A percentile compares a stretch with the other conserved stretches of the same genome.
Evolutionary conservation across 2,113 vertebrate species (phyloP).

Genomic region (Gopherus evgoodei): DNA sequence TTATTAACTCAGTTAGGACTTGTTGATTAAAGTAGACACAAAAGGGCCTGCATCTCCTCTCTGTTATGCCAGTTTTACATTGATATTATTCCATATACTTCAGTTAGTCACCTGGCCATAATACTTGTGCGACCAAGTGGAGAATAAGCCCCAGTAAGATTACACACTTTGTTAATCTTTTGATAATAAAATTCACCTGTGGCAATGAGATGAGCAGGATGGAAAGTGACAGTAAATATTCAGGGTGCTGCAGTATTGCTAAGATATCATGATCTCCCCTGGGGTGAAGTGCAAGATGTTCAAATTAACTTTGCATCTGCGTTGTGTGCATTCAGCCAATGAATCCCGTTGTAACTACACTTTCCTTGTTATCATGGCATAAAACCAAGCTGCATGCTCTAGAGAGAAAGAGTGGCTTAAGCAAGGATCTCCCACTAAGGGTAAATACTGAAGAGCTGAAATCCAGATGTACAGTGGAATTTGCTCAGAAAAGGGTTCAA

Average conservation of each 20-base stretch:
- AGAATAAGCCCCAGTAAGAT: not conserved
- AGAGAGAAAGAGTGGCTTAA: not conserved
- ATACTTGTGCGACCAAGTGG: not conserved
- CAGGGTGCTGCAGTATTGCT: not conserved
- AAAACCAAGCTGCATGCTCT: not conserved
- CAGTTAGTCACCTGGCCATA: not conserved
- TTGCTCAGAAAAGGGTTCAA: not conserved
- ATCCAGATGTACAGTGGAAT: not conserved
- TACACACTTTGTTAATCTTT: not conserved
- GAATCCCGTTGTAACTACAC: not conserved
- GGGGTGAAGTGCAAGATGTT: not conserved
- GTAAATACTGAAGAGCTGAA: not conserved
- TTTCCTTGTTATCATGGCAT: not conserved
- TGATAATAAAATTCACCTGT: not conserved
- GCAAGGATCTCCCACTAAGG: not conserved
- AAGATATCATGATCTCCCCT: not conserved
- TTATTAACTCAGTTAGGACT: not conserved
- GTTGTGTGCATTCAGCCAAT: not conserved
- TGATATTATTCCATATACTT: not conserved
- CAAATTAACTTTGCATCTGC: not conserved
- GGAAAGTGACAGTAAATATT: not conserved
- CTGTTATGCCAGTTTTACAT: not conserved
- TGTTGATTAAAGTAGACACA: not conserved
- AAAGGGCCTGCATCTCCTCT: not conserved
- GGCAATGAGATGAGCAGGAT: not conserved